Evolutionary conservation across 2,888 invertebrate species (phyloP), one percentile per base, ranked within the genome.

Genomic region (Antitype chi): DNA sequence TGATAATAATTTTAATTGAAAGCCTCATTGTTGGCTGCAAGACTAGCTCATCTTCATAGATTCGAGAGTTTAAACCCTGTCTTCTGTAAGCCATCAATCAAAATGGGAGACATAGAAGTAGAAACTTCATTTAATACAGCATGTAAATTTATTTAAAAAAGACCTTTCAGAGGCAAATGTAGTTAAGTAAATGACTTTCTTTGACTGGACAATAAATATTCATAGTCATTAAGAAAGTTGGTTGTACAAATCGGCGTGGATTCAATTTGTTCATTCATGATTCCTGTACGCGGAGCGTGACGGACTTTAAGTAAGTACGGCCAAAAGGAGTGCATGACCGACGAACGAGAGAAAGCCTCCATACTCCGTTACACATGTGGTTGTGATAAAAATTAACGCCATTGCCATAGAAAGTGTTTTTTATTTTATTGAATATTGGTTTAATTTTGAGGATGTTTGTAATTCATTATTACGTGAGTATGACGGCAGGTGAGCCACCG

Each of bases 261-360:
- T 88, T 89, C 81, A 88, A 89, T 88, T 88, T 88, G 89, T 88
- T 88, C 89, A 86, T 88, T 88, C 88, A 86, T 88, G 83, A 79
- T 88, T 86, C 85, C 89, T 84, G 83, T 84, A 79, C 74, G 68
- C 74, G 72, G 74, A 89, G 78, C 90, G 88, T 89, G 88, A 88
- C 88, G 88, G 73, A 74, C 80, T 88, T 86, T 78, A 83, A 85
- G 76, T 82, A 84, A 79, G 81, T 82, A 88, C 88, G 82, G 82
- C 89, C 90, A 88, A 94, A 95, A 94, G 91, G 92, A 92, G 95
- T 92, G 89, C 94, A 84, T 84, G 85, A 75, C 87, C 85, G 87
- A 67, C 71, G 72, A 92, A 94, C 91, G 90, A 94, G 96, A 93
- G 96, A 96, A 96, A 96, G 96, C 93, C 88, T 92, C 89, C 92